phyloP scores from a whole-genome alignment of 2,797 vertebrate species.

The Benthosema pterotum region DNA sequence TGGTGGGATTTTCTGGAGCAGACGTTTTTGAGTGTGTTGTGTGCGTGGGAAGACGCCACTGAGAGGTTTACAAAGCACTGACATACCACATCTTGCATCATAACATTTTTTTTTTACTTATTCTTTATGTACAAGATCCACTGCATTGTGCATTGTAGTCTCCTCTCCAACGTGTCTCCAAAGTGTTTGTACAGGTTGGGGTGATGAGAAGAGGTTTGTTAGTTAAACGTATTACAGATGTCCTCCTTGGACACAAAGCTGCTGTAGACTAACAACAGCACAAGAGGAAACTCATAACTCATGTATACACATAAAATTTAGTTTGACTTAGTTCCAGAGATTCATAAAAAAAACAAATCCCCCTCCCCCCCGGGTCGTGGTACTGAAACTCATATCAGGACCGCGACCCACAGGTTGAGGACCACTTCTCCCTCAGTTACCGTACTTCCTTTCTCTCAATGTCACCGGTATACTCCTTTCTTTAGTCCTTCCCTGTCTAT shows the following conservation, averaged over 20 bases:
- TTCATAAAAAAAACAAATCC: too few species aligned
- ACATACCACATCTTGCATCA: constrained; percentile 14
- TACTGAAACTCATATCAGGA: too few species aligned
- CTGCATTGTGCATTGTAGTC: background rate
- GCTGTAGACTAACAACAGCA: background rate
- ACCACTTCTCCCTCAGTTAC: constrained; percentile 15
- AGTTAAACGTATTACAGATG: constrained; percentile 20
- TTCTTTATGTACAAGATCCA: constrained; percentile 1
- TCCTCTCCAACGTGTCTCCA: constrained; percentile 23
- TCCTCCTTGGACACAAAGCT: background rate
- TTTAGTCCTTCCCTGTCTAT: constrained; percentile 22
- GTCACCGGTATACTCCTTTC: constrained; percentile 13
- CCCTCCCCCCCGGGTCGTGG: too few species aligned
- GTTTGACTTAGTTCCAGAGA: too few species aligned
- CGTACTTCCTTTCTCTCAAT: constrained; percentile 19
- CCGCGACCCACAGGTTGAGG: too few species aligned
- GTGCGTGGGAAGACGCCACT: constrained; percentile 23
- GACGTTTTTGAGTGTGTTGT: constrained; percentile 7
- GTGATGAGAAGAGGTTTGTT: constrained; percentile 11
- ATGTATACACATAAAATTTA: background rate
- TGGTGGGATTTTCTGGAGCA: constrained; percentile 25
- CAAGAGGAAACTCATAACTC: constrained; percentile 1
- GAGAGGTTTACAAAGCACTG: constrained; percentile 27
- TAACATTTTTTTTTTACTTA: constrained; percentile 38
- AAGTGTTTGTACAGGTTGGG: constrained; percentile 7